Evolutionary conservation across 2,888 invertebrate genomes (phyloP), one percentile per base, ranked within the genome.

Genomic region (Nycteola revayana): DNA sequence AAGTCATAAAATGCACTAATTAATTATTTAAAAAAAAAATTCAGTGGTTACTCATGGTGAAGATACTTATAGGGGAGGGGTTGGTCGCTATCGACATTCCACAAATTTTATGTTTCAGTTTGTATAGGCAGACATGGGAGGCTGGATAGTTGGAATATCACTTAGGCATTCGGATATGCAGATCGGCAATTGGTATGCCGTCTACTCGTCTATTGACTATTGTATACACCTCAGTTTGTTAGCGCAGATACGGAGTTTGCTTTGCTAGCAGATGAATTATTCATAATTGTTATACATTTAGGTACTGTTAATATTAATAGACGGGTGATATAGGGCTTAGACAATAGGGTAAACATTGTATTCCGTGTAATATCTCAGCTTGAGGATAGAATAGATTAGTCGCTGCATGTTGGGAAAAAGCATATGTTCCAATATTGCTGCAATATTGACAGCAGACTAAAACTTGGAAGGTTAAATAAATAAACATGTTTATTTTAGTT

Each of bases 141-240:
- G 50, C 42, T 52, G 62, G 60, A 83, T 84, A 70, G 71, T 78
- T 81, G 49, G 75, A 72, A 84, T 83, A 75, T 65, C 75, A 68
- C 70, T 75, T 72, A 76, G 77, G 74, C 74, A 82, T 81, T 77
- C 70, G 68, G 67, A 79, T 79, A 83, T 81, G 77, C 82, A 83
- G 75, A 78, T 76, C 65, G 66, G 58, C 70, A 63, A 67, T 71
- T 64, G 75, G 76, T 66, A 78, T 76, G 75, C 74, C 66, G 64
- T 66, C 68, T 66, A 58, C 39, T 37, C 49, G 41, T 39, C 49
- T 63, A 62, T 66, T 60, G 65, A 62, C 60, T 58, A 48, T 57
- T 60, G 62, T 49, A 52, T 46, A 56, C 56, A 40, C 39, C 46
- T 39, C 42, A 51, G 64, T 68, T 64, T 70, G 65, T 64, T 55